Evolutionary conservation across 2,888 invertebrate genomes (phyloP).

Genomic region (Tiliacea aurago): DNA sequence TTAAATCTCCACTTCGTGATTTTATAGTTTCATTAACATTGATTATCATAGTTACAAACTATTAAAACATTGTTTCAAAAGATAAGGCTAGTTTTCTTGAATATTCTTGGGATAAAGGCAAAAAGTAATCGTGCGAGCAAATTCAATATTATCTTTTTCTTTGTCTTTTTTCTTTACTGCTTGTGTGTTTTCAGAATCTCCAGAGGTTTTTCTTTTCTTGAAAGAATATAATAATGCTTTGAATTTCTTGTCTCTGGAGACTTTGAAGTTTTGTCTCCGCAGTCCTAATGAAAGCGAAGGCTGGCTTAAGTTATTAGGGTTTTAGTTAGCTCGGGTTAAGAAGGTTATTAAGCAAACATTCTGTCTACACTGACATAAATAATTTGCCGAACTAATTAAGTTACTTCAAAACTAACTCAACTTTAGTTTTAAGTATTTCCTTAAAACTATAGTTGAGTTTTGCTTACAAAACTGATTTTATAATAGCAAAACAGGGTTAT

Average conservation of each 20-base stretch:
- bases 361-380: too few species aligned
- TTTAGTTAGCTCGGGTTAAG: neutral
- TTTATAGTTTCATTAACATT: conserved; percentile 45
- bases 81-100: neutral
- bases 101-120: neutral
- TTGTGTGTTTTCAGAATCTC: conserved; percentile 25
- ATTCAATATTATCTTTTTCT: conserved; percentile 25
- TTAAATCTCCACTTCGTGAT: conserved; percentile 42
- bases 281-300: neutral
- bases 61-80: conserved; percentile 5
- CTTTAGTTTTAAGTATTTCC: too few species aligned
- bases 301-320: neutral
- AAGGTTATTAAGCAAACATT: too few species aligned
- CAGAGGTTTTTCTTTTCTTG: conserved; percentile 11
- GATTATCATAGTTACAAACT: conserved; percentile 19
- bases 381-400: too few species aligned
- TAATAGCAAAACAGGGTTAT: too few species aligned
- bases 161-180: conserved; percentile 21
- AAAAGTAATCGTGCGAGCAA: conserved; percentile 16
- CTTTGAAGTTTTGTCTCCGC: conserved; percentile 10
- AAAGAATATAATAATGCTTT: conserved; percentile 19
- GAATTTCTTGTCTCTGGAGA: conserved; percentile 2
- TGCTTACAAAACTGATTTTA: too few species aligned
- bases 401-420: too few species aligned
- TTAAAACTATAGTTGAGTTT: too few species aligned